Evolutionary conservation across 2,888 invertebrate species (phyloP).

Genomic region (Corythucha ciliata): DNA sequence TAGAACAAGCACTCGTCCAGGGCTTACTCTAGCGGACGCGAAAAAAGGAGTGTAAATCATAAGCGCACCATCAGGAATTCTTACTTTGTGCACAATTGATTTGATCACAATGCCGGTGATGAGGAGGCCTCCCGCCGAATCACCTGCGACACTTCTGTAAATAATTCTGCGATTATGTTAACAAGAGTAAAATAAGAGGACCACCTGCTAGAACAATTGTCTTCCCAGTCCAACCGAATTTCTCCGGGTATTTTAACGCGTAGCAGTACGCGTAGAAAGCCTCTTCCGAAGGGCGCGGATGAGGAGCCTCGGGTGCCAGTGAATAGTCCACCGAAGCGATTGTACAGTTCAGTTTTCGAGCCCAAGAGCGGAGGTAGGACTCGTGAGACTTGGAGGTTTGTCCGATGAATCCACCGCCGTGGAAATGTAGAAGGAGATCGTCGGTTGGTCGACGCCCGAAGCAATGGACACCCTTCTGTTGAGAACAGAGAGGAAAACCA

Average conservation of each 20-base stretch:
- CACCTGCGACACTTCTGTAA: constrained; percentile 62
- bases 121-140: constrained; percentile 94
- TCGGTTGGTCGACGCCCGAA: too few species aligned
- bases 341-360: constrained; percentile 70
- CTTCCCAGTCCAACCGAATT: constrained; percentile 45
- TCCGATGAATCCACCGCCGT: constrained; percentile 97
- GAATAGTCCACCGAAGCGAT: constrained; percentile 94
- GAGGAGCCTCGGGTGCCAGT: constrained; percentile 88
- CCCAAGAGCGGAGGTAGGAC: constrained; percentile 88
- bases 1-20: constrained; percentile 79
- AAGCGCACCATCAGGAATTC: constrained; percentile 78
- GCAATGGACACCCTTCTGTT: too few species aligned
- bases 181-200: too few species aligned
- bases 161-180: too few species aligned
- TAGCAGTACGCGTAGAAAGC: constrained; percentile 90
- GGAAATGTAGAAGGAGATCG: constrained; percentile 81
- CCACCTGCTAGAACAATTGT: constrained; percentile 46
- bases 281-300: constrained; percentile 90
- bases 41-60: constrained; percentile 83
- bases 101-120: constrained; percentile 68
- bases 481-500: too few species aligned
- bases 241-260: constrained; percentile 72
- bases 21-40: constrained; percentile 82
- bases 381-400: constrained; percentile 95
- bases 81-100: constrained; percentile 64